Percentiles rank a stretch among this genome's conserved stretches.
phyloP scores from a whole-genome alignment of 2,888 invertebrate species.

The Antheraea yamamai region DNA sequence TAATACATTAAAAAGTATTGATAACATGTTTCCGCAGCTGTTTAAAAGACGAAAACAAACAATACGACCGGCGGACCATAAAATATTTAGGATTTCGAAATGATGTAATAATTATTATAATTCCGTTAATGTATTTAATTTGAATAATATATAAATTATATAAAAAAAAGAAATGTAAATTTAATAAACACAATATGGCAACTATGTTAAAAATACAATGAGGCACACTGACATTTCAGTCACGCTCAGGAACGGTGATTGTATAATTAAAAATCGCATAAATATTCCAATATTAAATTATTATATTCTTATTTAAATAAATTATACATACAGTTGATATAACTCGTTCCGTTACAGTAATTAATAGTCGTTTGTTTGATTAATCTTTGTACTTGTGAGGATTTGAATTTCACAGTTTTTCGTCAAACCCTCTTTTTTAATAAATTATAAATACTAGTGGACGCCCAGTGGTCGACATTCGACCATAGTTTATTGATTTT shows the following conservation, averaged over 20 bases:
- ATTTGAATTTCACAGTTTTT: no score
- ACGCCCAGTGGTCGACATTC: no score
- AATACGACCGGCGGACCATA: not conserved
- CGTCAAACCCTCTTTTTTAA: no score
- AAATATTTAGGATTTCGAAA: not conserved
- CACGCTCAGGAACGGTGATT: constrained; percentile 9
- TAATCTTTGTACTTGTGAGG: not conserved
- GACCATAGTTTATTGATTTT: no score
- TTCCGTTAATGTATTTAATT: not conserved
- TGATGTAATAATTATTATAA: not conserved
- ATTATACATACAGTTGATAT: not conserved
- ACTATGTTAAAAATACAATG: constrained; percentile 8
- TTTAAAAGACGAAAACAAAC: not conserved
- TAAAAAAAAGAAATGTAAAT: not conserved
- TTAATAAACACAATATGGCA: not conserved
- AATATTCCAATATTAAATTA: not conserved
- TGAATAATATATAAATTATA: not conserved
- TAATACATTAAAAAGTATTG: not conserved
- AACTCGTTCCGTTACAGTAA: not conserved
- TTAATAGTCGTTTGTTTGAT: not conserved
- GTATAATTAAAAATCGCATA: constrained; percentile 14
- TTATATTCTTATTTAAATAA: not conserved
- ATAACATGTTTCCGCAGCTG: not conserved
- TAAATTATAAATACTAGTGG: no score
- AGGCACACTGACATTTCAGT: constrained; percentile 11